Base-by-base conservation (phyloP, 2,888 invertebrate genomes). In the Lasioglossum marginatum region DNA sequence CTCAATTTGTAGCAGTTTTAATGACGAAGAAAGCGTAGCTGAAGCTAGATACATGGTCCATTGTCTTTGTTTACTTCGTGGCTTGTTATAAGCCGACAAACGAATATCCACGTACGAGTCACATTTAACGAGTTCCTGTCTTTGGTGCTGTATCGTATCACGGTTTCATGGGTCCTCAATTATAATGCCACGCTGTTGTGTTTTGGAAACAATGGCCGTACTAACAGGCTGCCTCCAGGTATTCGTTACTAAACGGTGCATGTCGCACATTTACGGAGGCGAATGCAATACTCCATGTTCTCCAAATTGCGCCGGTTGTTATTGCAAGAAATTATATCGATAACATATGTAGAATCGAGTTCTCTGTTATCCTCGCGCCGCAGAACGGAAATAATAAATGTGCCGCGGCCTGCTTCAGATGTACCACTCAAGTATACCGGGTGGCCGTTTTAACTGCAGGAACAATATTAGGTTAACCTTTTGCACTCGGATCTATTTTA, bases 101-200 rank as follows among this genome's bases (percentile, higher is more conserved):
- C 1, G 70, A 57, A 43, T 12, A 43, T 34, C 45, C 23, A 37
- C 77, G n/a, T 70, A 40, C 70, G 71, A 70, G 52, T 66, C 73
- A 71, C 77, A 52, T 89, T 81, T 75, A 86, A 82, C 68, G 31
- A 73, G 71, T 27, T 43, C 10, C 43, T 63, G 77, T 86, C 81
- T 75, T 83, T 76, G 66, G 27, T 60, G 70, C 27, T 14, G 77
- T 57, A 76, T 79, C 74, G 74, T 75, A 68, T 27, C 73, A 81
- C 48, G 37, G 86, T 83, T 88, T 73, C 82, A 31, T 43, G 73
- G 16, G 57, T 52, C 37, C 40, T 68, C 79, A 83, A 87, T 89
- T 89, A 88, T 89, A 88, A 86, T 88, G 77, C 76, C 70, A 63
- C 75, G 48, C 72, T 72, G 77, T 78, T 81, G 77, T 83, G 72